Evolutionary conservation across 2,888 invertebrate species (phyloP), one percentile per base, ranked within the genome.

Genomic region (Vandiemenella viatica): DNA sequence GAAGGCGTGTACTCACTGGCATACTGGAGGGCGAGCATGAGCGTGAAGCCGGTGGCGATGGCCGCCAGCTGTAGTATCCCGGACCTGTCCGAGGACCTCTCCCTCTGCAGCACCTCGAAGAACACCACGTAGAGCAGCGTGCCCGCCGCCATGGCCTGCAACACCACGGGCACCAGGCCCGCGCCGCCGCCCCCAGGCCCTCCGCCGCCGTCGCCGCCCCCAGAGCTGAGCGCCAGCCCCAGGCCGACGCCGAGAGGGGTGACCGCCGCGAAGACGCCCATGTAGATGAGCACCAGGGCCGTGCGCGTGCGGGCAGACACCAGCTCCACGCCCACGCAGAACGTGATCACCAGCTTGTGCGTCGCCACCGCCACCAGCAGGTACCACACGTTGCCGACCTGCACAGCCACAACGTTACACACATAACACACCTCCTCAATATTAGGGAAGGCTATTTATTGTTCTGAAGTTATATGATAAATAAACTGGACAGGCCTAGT

Each of bases 81-180:
- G 50, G 72, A 72, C 57, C 74, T 74, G 32, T 67, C 67, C 59
- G 75, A 76, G 52, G 70, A 69, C 19, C 73, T 68, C 58, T 85
- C 84, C 52, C 83, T 71, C 5, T 82, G 80, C 15, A 86, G 68
- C n/a, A 86, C 79, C 65, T 86, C 86, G 65, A 86, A 84, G 66
- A 84, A 83, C 2, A 84, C 83, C 13, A 87, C 82, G 66, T 84
- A 86, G 13, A 86, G 67, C 45, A 86, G 73, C 0, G 86, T 86
- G 5, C 86, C 86, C 45, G 81, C 80, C 0, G 85, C 84, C 68
- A 85, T 73, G 5, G 82, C 83, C 63, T 84, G 81, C 2, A 77
- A 66, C 8, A 59, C 53, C 17, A 75, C 69, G 4, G 74, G 70
- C 5, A 73, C 71, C 0, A 70, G 67, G 0, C 50, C 42, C 19